Conservation (phyloP, 2,888 invertebrate genomes). For the Fragum whitleyi region DNA sequence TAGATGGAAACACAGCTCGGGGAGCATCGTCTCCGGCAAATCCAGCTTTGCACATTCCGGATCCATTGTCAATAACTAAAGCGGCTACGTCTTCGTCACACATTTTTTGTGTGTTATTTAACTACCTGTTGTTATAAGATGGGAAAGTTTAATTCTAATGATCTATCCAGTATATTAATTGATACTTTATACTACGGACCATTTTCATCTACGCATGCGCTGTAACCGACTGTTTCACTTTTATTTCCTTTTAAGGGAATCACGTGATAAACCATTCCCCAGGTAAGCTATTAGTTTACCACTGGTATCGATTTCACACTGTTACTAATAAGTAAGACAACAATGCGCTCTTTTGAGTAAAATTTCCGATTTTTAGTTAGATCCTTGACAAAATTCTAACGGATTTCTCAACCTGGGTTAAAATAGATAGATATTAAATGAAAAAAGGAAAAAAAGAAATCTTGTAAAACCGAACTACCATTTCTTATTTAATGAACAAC, state of each 20-base stretch:
- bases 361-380: too few species aligned
- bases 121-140: background rate
- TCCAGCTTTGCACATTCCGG: slow-evolving; percentile 80
- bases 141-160: background rate
- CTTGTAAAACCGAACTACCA: too few species aligned
- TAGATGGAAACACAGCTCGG: slow-evolving; percentile 79
- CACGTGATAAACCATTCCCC: background rate
- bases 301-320: background rate
- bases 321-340: background rate
- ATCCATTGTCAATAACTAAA: slow-evolving; percentile 22
- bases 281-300: background rate
- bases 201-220: background rate
- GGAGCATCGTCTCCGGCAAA: slow-evolving; percentile 81
- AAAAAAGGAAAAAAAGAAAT: too few species aligned
- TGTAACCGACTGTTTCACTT: background rate
- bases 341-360: too few species aligned
- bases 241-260: background rate
- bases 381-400: too few species aligned
- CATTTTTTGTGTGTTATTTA: slow-evolving; percentile 35
- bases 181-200: background rate
- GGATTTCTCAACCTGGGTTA: too few species aligned
- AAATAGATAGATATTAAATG: too few species aligned
- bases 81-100: slow-evolving; percentile 84
- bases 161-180: background rate
- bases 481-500: too few species aligned